Percentiles rank a stretch among this genome's conserved stretches.
Evolutionary conservation across 2,797 vertebrate species (phyloP).

Genomic region (Taeniopygia guttata): DNA sequence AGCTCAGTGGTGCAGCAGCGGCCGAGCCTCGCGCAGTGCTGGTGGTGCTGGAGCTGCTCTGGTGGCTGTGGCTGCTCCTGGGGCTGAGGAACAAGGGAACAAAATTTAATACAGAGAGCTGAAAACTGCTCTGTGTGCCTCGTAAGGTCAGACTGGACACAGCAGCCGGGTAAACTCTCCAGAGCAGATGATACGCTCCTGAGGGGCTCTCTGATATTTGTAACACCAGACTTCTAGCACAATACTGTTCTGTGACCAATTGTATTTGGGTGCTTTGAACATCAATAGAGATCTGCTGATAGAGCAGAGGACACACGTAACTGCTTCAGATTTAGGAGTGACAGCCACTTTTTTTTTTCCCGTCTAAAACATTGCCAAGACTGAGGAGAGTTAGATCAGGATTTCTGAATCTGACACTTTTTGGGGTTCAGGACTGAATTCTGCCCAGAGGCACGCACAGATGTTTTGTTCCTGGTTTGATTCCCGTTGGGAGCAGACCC

Average conservation of each 20-base stretch:
- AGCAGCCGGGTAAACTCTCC: neutral
- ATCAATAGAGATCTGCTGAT: neutral
- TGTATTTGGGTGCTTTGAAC: neutral
- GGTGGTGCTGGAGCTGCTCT: neutral
- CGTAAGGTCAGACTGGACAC: neutral
- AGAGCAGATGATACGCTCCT: neutral
- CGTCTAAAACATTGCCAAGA: neutral
- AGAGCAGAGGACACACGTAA: rapidly evolving
- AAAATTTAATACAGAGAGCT: neutral
- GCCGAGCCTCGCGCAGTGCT: neutral
- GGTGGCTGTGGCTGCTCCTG: neutral
- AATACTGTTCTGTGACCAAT: neutral
- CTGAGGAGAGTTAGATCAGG: neutral
- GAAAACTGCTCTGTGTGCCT: neutral
- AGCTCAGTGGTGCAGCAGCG: neutral
- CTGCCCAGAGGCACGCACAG: rapidly evolving
- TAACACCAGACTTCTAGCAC: neutral
- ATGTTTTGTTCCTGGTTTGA: neutral
- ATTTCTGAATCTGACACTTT: neutral
- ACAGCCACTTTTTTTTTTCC: neutral
- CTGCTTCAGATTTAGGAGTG: neutral
- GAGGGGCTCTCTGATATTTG: neutral
- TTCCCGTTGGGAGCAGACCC: neutral
- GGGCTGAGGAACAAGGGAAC: neutral
- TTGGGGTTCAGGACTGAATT: neutral